Percentiles rank a stretch among this genome's conserved stretches.
Evolutionary conservation across 1,140 invertebrate species (phyloP).

Genomic region (Pseudoatta argentina): DNA sequence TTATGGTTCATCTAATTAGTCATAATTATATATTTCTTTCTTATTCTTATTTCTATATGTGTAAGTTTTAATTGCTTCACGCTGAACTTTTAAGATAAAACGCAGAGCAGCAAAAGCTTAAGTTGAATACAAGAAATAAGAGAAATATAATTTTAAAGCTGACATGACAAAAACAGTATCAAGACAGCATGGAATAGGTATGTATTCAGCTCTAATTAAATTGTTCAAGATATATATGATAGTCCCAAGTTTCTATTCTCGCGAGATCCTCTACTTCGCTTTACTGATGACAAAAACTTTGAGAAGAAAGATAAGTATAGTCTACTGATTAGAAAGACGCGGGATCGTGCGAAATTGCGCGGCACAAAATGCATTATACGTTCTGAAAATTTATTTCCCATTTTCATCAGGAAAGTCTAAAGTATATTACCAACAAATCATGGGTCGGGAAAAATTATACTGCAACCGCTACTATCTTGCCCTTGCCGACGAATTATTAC

Average conservation of each 20-base stretch:
- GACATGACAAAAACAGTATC: neutral
- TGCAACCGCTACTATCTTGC: conserved; percentile 64
- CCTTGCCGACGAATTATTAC: conserved; percentile 59
- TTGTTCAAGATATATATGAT: conserved; percentile 36
- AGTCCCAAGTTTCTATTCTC: conserved; percentile 1
- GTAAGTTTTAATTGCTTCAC: conserved; percentile 2
- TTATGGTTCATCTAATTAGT: neutral
- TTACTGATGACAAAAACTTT: conserved; percentile 55
- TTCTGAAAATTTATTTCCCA: conserved; percentile 53
- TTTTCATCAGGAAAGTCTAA: conserved; percentile 46
- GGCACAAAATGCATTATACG: conserved; percentile 63
- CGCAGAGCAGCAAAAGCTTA: neutral
- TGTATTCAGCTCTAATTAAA: conserved; percentile 40
- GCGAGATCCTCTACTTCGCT: conserved; percentile 8
- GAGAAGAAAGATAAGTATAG: conserved; percentile 42
- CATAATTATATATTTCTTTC: neutral
- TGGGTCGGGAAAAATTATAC: conserved; percentile 65
- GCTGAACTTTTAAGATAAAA: neutral
- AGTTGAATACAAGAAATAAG: neutral
- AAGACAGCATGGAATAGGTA: neutral
- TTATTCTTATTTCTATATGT: too few relatives aligned
- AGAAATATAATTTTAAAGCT: conserved; percentile 31
- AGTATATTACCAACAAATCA: conserved; percentile 69
- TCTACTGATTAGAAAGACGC: conserved; percentile 62
- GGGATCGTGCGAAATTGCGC: conserved; percentile 50